These are phyloP conservation scores for Polyommatus iphigenia DNA, from an alignment of 2,888 invertebrate genomes.

Conservation along the genomic window DNA sequence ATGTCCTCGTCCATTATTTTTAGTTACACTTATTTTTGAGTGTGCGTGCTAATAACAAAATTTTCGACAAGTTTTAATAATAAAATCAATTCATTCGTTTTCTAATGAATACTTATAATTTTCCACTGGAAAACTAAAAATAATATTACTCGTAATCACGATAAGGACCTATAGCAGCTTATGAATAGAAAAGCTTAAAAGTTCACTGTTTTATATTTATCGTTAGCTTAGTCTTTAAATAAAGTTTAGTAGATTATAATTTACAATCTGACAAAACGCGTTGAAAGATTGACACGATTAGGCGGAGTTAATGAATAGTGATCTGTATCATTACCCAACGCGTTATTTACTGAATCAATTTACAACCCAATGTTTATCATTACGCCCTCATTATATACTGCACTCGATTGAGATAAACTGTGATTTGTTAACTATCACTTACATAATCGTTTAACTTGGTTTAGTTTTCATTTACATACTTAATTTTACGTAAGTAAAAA, in stretches of 20 bases:
- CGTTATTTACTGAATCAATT: slow-evolving; percentile 34
- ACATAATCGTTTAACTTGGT: not conserved
- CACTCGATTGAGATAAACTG: slow-evolving; percentile 7
- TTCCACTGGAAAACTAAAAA: not conserved
- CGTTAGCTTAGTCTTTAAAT: not conserved
- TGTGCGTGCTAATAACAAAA: too few species aligned
- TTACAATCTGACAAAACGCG: slow-evolving; percentile 21
- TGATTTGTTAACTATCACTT: not conserved
- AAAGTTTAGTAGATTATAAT: not conserved
- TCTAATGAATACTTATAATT: not conserved
- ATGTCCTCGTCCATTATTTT: too few species aligned
- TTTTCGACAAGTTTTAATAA: too few species aligned
- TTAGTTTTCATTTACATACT: not conserved
- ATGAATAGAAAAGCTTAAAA: not conserved
- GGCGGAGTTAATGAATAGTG: slow-evolving; percentile 28
- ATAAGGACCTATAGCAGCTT: not conserved
- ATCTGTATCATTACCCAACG: slow-evolving; percentile 29
- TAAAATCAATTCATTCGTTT: too few species aligned
- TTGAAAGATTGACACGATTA: slow-evolving; percentile 29
- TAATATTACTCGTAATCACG: too few species aligned
- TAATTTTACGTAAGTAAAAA: not conserved
- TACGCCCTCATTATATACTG: slow-evolving; percentile 25
- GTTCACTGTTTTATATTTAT: not conserved
- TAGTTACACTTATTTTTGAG: too few species aligned
- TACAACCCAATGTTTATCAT: slow-evolving; percentile 32